These are phyloP conservation scores for Odontesthes bonariensis DNA, from an alignment of 2,113 vertebrate genomes.

Conservation along the genomic window DNA sequence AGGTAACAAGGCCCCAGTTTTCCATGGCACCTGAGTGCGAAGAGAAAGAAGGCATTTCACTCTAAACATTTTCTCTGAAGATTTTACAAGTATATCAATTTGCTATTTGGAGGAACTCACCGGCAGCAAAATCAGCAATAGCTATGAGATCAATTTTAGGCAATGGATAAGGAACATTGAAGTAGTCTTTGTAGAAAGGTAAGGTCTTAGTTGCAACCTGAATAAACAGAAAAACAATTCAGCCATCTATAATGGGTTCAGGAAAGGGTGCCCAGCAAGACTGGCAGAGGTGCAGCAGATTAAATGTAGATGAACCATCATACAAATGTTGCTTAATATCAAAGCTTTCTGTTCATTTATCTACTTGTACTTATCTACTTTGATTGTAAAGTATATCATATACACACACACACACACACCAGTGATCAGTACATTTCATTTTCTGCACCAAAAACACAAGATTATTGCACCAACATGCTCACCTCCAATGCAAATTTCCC, in stretches of 20 bases:
- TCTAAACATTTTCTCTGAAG: constrained; percentile 1
- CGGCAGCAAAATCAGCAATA: constrained; percentile 99
- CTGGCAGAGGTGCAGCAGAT: not conserved
- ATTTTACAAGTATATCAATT: constrained; percentile 39
- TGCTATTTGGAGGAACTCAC: constrained; percentile 73
- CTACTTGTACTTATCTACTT: not conserved
- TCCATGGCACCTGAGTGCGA: constrained; percentile 95
- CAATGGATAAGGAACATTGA: constrained; percentile 97
- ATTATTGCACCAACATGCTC: constrained; percentile 47
- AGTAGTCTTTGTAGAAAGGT: constrained; percentile 99
- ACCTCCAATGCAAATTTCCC: constrained; percentile 99
- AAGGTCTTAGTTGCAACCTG: constrained; percentile 99
- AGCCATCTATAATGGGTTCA: not conserved
- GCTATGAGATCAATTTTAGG: constrained; percentile 99
- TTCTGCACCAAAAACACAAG: not conserved
- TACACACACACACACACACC: not conserved
- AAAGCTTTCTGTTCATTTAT: not conserved
- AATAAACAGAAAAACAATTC: constrained; percentile 16
- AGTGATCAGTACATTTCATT: not conserved
- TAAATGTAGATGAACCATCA: rapidly evolving
- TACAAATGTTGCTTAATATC: no score
- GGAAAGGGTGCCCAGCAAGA: not conserved
- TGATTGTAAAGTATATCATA: not conserved
- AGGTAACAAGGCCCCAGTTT: constrained; percentile 99
- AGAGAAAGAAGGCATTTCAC: not conserved